Evolutionary conservation across 1,140 invertebrate species (phyloP).

Genomic region (Bacillus rossius): DNA sequence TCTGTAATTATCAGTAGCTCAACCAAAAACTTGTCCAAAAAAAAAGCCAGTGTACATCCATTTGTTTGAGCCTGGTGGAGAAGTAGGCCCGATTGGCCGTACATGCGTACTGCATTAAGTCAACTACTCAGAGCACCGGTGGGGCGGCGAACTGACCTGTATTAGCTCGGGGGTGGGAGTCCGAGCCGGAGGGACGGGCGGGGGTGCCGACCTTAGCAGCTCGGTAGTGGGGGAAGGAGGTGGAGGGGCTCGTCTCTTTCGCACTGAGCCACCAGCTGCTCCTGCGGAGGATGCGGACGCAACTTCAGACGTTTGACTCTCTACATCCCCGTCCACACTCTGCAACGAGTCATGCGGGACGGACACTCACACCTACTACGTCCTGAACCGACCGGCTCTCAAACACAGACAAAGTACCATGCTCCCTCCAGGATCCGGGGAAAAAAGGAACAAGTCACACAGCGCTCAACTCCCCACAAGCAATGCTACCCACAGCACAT

Average conservation of each 20-base stretch:
- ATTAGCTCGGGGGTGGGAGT: conserved; percentile 41
- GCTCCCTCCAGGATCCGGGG: no score
- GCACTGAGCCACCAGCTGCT: conserved; percentile 16
- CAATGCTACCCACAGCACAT: no score
- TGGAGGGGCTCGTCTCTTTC: conserved; percentile 12
- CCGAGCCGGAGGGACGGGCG: conserved; percentile 29
- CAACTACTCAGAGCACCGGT: no score
- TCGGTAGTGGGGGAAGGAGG: conserved; percentile 16
- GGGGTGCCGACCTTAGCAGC: conserved; percentile 26
- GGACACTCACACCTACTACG: conserved; percentile 6
- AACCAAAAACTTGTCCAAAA: no score
- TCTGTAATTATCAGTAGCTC: no score
- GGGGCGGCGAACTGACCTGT: conserved; percentile 39
- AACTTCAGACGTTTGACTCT: conserved; percentile 18
- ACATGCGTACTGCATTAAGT: no score
- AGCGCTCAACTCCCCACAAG: no score
- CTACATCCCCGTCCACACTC: conserved; percentile 22
- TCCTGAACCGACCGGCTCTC: neutral
- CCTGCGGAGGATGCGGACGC: conserved; percentile 19
- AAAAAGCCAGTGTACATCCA: no score
- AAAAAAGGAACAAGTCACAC: neutral
- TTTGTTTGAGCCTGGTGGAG: no score
- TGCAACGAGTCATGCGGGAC: conserved; percentile 16
- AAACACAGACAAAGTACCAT: no score
- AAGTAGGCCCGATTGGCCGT: no score